These are phyloP conservation scores for Psix sp. DNA, from an alignment of 1,140 invertebrate genomes.

Conservation along the genomic window DNA sequence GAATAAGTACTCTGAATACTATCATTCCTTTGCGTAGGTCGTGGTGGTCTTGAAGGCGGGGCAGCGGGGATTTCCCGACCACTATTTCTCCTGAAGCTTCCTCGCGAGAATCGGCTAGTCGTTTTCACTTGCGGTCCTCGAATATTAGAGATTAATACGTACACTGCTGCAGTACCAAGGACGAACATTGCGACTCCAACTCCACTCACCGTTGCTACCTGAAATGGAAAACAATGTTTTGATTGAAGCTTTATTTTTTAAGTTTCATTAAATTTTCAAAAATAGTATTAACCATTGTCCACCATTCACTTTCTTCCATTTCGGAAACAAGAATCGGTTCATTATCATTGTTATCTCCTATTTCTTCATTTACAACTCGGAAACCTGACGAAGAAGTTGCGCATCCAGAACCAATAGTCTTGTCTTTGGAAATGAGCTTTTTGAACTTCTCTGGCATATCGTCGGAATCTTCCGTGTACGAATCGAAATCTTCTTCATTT, in stretches of 20 bases:
- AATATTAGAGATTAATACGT: slow-evolving; percentile 70
- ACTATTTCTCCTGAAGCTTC: slow-evolving; percentile 67
- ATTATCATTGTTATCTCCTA: slow-evolving; percentile 51
- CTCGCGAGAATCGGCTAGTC: slow-evolving; percentile 55
- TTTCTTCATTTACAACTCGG: slow-evolving; percentile 49
- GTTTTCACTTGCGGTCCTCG: slow-evolving; percentile 61
- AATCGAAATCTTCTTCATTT: slow-evolving; percentile 49
- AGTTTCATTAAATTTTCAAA: neutral
- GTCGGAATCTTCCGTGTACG: slow-evolving; percentile 25
- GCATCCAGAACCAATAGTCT: slow-evolving; percentile 58
- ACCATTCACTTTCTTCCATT: slow-evolving; percentile 70
- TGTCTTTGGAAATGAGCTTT: slow-evolving; percentile 59
- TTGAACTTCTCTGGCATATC: slow-evolving; percentile 59
- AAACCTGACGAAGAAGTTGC: slow-evolving; percentile 61
- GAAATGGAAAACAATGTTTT: slow-evolving; percentile 16
- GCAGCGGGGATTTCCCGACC: slow-evolving; percentile 62
- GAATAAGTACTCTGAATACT: slow-evolving; percentile 42
- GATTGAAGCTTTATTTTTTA: neutral
- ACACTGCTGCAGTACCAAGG: slow-evolving; percentile 70
- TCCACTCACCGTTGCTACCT: slow-evolving; percentile 70
- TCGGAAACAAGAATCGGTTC: slow-evolving; percentile 64
- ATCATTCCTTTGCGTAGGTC: slow-evolving; percentile 29
- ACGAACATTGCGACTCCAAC: slow-evolving; percentile 72
- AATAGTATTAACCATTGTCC: slow-evolving; percentile 66
- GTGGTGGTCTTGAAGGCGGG: slow-evolving; percentile 20